A percentile compares a stretch with the other conserved stretches of the same genome.
phyloP scores from a whole-genome alignment of 2,797 vertebrate species.

The Vipera latastei region DNA sequence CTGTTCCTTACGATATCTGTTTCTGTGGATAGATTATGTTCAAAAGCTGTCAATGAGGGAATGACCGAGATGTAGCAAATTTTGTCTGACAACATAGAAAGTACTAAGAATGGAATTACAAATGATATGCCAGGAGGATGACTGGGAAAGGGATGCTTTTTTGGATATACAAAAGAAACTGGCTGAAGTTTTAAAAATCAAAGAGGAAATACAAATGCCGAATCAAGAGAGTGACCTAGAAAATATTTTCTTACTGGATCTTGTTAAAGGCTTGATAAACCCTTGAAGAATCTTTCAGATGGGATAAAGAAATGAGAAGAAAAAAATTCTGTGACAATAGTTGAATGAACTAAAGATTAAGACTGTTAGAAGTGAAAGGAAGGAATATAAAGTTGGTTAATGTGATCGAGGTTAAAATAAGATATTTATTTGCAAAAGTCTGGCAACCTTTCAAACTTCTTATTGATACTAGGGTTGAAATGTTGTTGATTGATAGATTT shows the following conservation, averaged over 20 bases:
- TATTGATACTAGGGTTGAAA: neutral
- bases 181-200: neutral
- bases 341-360: neutral
- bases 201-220: neutral
- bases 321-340: neutral
- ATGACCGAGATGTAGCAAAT: neutral
- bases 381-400: neutral
- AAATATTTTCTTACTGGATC: neutral
- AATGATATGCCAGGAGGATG: neutral
- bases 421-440: neutral
- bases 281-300: neutral
- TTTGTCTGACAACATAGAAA: neutral
- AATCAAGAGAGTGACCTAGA: neutral
- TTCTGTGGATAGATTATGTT: neutral
- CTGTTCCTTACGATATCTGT: neutral
- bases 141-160: neutral
- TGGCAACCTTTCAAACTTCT: neutral
- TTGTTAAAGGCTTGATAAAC: neutral
- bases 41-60: neutral
- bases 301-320: neutral
- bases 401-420: neutral
- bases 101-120: neutral
- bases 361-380: neutral
- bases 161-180: neutral
- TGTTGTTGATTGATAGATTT: neutral